phyloP scores from a whole-genome alignment of 2,113 vertebrate species.

The Emydocephalus ijimae region DNA sequence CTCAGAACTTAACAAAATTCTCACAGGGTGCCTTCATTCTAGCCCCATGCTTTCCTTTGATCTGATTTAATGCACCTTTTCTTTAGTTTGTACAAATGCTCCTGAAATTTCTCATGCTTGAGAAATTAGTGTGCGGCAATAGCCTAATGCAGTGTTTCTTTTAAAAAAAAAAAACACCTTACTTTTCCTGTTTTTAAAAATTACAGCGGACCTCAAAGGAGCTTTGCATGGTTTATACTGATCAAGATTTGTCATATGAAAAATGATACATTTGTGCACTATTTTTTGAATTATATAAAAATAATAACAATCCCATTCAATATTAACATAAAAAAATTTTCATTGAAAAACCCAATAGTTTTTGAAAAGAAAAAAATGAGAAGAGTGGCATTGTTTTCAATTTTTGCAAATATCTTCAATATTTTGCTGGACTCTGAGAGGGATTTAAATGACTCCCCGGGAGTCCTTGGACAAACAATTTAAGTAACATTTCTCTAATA shows the following conservation, averaged over 20 bases:
- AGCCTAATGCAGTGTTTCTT: background rate
- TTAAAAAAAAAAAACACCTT: too few relatives aligned
- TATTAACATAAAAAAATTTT: background rate
- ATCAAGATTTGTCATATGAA: background rate
- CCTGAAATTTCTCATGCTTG: background rate
- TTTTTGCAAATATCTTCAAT: background rate
- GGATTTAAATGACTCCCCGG: background rate
- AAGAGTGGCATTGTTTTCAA: background rate
- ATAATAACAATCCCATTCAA: background rate
- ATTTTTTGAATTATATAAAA: background rate
- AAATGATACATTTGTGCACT: background rate
- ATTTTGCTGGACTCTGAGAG: background rate
- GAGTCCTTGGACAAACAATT: background rate
- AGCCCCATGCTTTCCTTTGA: background rate
- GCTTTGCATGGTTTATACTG: background rate
- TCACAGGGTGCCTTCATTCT: too few relatives aligned
- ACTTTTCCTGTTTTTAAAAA: background rate
- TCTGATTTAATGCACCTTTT: background rate
- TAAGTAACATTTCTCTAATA: background rate
- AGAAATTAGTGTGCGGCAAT: background rate
- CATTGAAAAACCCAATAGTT: background rate
- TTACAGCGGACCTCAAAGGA: background rate
- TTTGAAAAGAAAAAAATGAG: background rate
- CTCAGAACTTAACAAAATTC: too few relatives aligned
- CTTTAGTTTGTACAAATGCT: background rate